Percentiles rank a stretch among this genome's conserved stretches.
These are phyloP conservation scores for Motacilla alba DNA, from an alignment of 2,113 vertebrate genomes.

Conservation along the genomic window DNA sequence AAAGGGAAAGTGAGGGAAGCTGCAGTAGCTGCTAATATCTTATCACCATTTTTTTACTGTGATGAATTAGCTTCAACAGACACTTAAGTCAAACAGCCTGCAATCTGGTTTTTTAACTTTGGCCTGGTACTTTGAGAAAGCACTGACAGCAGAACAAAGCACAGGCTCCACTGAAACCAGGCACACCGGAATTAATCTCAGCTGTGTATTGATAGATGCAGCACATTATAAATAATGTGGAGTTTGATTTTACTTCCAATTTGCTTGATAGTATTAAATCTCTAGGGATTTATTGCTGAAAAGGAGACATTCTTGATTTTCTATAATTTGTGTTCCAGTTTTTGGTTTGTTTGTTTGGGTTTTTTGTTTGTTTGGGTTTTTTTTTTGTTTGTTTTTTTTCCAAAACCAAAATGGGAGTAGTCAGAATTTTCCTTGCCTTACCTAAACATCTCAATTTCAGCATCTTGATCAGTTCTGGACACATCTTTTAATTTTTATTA, in stretches of 20 bases:
- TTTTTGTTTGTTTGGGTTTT: background rate
- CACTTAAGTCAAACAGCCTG: background rate
- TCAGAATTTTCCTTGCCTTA: background rate
- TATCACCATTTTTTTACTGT: background rate
- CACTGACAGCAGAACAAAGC: background rate
- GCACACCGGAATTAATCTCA: background rate
- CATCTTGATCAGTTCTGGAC: background rate
- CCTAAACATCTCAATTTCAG: background rate
- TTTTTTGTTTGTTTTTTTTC: background rate
- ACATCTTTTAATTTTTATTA: background rate
- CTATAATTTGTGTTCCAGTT: background rate
- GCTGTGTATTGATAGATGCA: background rate
- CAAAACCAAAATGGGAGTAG: background rate
- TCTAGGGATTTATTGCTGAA: background rate
- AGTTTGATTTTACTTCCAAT: background rate
- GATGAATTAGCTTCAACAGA: conserved; percentile 1
- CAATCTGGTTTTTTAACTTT: background rate
- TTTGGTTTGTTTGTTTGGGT: background rate
- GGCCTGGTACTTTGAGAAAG: background rate
- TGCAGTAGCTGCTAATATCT: background rate
- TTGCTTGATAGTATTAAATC: background rate
- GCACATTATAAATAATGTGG: background rate
- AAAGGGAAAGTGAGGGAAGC: background rate
- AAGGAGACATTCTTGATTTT: background rate
- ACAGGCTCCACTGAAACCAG: background rate